Conservation (phyloP, 2,113 vertebrate genomes). For the Rousettus leschenaultii region DNA sequence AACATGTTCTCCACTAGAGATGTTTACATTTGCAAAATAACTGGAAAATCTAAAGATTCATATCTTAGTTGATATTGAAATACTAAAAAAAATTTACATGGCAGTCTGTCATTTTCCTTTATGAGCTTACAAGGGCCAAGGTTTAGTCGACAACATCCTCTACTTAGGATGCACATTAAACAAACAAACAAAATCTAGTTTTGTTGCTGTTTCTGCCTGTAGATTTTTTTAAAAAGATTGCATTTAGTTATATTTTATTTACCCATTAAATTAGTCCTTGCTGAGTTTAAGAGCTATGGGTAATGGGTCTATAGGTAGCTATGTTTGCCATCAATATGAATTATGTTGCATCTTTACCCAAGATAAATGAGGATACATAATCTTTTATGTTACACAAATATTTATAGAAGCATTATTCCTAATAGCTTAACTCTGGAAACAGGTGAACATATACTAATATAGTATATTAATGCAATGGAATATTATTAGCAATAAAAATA, state of each 20-base stretch:
- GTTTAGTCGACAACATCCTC: not conserved
- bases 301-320: not conserved
- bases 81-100: not conserved
- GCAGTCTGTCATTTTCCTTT: not conserved
- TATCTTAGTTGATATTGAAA: not conserved
- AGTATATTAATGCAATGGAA: not conserved
- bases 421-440: not conserved
- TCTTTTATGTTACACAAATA: not conserved
- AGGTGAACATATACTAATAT: not conserved
- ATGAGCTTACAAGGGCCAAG: not conserved
- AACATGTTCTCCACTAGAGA: not conserved
- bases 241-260: not conserved
- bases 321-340: not conserved
- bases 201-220: not conserved
- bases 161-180: not conserved
- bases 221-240: not conserved
- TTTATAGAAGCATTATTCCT: not conserved
- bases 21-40: constrained; percentile 8
- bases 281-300: not conserved
- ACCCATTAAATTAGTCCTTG: not conserved
- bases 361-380: not conserved
- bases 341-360: not conserved
- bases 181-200: not conserved
- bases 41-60: constrained; percentile 5
- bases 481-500: not conserved